Evolutionary conservation across 2,797 vertebrate genomes (phyloP), one percentile per base, ranked within the genome.

Genomic region (Lophotriccus pileatus): DNA sequence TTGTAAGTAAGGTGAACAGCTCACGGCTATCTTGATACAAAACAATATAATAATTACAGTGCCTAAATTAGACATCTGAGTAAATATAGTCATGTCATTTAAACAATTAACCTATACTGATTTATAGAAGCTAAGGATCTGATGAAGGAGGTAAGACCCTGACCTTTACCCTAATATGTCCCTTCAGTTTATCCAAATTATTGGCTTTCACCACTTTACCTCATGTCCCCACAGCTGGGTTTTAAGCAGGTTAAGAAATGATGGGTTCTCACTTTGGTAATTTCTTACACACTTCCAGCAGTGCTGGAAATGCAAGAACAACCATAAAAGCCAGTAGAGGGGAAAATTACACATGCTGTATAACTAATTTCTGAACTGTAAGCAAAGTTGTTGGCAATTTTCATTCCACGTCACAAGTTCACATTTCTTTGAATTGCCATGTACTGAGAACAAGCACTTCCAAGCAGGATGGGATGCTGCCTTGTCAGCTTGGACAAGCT

Each of bases 351-450:
- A 81, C 88, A 85, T 69, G 72, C 84, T 93, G 91, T 21, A 17
- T 90, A 94, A 95, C 84, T 95, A 80, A 94, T 95, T 92, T 87
- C 86, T 92, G 66, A 95, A 85, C 84, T 90, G 90, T 96, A 93
- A 96, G 88, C 58, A 73, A 95, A 94, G 78, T 90, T 87, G 53
- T 70, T 62, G 50, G 78, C 73, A 88, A 89, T 91, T 92, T 92
- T 86, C 6, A 2, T 84, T 94, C 84, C 59, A 8, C 63, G 76
- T 34, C 80, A 87, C 36, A 68, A 85, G 43, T 80, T 92, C 70
- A 64, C 14, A 5, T 46, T 77, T 90, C 84, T 80, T 72, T 68
- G 60, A 82, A 75, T 41, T 73, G 47, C n/a, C 78, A 83, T 24
- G 39, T 58, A 22, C n/a, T 0, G 6, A 86, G 70, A 68, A 66